A percentile compares a stretch with the other conserved stretches of the same genome.
Conservation (phyloP, 92 coral and sea anemone genomes). For the Palythoa grandis region DNA sequence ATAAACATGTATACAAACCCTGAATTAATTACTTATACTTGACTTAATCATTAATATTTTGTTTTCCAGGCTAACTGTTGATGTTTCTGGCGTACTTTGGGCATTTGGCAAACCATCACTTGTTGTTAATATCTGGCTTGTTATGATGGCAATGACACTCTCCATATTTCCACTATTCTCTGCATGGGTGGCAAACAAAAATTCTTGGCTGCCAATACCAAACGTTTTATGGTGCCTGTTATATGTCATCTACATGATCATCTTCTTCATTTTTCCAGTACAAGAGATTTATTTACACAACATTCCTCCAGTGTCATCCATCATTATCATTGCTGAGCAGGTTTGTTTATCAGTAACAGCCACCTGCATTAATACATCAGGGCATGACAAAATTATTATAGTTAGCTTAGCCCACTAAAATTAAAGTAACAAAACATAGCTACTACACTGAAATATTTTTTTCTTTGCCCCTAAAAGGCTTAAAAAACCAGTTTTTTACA, state of each 20-base stretch:
- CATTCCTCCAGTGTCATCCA: conserved; percentile 94
- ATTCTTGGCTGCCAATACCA: conserved; percentile 69
- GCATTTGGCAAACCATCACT: conserved; percentile 93
- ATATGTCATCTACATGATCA: conserved; percentile 59
- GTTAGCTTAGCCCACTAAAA: too few species aligned
- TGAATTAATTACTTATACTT: not conserved
- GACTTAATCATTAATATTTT: not conserved
- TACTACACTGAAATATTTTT: too few species aligned
- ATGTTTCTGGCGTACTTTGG: conserved; percentile 77
- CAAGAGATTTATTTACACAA: conserved; percentile 76
- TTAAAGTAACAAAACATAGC: too few species aligned
- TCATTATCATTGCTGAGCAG: conserved; percentile 90
- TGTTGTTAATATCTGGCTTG: conserved; percentile 88
- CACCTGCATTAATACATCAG: too few species aligned
- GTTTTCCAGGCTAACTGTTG: conserved; percentile 71
- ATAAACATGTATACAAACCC: too few species aligned
- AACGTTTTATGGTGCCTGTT: conserved; percentile 69
- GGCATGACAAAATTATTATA: too few species aligned
- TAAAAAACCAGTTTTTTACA: too few species aligned
- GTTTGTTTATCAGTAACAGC: conserved; percentile 34
- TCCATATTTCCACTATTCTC: conserved; percentile 82
- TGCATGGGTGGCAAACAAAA: conserved; percentile 76
- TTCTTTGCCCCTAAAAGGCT: too few species aligned
- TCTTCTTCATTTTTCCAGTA: conserved; percentile 82
- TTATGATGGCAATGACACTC: conserved; percentile 82